phyloP scores from a whole-genome alignment of 2,888 invertebrate genomes.

The Nomada flava region DNA sequence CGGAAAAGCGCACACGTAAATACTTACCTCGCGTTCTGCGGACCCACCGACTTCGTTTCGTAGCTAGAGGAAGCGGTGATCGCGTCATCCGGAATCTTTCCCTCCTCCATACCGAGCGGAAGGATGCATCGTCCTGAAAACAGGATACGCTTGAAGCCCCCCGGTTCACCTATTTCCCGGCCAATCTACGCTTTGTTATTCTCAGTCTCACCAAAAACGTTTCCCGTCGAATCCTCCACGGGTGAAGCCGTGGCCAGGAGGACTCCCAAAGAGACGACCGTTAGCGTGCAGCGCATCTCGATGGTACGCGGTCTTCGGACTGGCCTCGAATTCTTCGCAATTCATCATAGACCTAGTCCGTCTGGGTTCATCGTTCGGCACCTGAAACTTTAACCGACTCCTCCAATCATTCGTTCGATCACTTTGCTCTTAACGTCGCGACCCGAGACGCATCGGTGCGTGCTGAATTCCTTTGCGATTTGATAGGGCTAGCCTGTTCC shows the following conservation, averaged over 20 bases:
- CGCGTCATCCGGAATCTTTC: conserved; percentile 92
- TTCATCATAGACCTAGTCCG: conserved; percentile 76
- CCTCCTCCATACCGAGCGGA: conserved; percentile 95
- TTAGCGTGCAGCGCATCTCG: conserved; percentile 60
- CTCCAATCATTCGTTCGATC: not conserved
- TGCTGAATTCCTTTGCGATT: too few relatives aligned
- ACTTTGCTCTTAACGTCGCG: too few relatives aligned
- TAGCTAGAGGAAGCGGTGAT: conserved; percentile 94
- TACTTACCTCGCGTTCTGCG: conserved; percentile 93
- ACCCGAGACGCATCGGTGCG: too few relatives aligned
- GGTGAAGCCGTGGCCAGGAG: conserved; percentile 75
- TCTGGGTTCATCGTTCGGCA: conserved; percentile 74
- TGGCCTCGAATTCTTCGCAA: conserved; percentile 71
- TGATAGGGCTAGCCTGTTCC: too few relatives aligned
- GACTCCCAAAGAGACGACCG: conserved; percentile 25
- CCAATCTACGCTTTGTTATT: not conserved
- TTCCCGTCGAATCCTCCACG: conserved; percentile 75
- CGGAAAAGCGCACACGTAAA: too few relatives aligned
- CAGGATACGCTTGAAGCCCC: conserved; percentile 46
- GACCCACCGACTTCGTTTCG: conserved; percentile 94
- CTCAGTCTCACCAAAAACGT: conserved; percentile 76
- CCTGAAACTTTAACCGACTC: conserved; percentile 58
- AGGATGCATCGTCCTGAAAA: conserved; percentile 88
- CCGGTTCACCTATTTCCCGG: too few relatives aligned
- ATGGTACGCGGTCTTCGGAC: conserved; percentile 70